A percentile compares a stretch with the other conserved stretches of the same genome.
Evolutionary conservation across 2,113 vertebrate genomes (phyloP).

Genomic region (Synodontis membranacea): DNA sequence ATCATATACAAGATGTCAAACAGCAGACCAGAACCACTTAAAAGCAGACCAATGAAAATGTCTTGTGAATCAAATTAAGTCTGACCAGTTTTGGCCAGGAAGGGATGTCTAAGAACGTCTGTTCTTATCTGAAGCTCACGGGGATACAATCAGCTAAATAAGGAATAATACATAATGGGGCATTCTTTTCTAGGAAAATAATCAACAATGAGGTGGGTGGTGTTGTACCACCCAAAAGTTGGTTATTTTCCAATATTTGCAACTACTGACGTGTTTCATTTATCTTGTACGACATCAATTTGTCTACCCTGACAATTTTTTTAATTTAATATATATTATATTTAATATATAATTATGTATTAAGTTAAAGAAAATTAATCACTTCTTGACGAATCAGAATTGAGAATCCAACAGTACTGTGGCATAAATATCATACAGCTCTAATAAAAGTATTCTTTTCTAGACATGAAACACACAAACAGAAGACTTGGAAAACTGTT

Average conservation of each 20-base stretch:
- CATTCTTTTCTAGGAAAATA: background rate
- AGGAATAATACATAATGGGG: background rate
- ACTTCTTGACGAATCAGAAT: background rate
- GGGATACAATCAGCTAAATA: background rate
- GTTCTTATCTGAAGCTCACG: background rate
- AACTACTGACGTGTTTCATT: background rate
- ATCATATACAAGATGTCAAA: background rate
- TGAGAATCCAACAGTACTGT: background rate
- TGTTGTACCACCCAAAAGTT: background rate
- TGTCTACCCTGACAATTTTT: background rate
- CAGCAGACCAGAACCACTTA: background rate
- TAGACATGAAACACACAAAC: background rate
- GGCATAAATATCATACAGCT: background rate
- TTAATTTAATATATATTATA: background rate
- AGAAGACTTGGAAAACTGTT: background rate
- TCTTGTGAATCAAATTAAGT: background rate
- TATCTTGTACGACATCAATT: background rate
- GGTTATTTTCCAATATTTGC: background rate
- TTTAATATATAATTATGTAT: no score
- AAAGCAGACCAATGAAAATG: background rate
- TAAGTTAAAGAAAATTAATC: background rate
- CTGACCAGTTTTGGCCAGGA: background rate
- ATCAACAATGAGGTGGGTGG: background rate
- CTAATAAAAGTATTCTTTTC: constrained; percentile 1
- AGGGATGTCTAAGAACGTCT: background rate